Evolutionary conservation across 2,888 invertebrate genomes (phyloP).

Genomic region (Eremobia ochroleuca): DNA sequence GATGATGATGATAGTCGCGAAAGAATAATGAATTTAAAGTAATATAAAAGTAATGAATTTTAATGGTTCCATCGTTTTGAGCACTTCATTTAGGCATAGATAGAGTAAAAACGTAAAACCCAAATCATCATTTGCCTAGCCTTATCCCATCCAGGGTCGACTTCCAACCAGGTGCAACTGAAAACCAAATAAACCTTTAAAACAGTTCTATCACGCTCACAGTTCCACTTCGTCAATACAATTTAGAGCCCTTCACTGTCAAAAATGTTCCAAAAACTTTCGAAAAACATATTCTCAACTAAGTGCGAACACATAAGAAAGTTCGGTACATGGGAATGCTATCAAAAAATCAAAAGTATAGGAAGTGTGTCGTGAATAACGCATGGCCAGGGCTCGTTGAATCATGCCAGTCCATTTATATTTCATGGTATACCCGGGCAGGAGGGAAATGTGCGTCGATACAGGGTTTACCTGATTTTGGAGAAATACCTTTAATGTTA

Average conservation of each 20-base stretch:
- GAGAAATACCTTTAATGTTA: not conserved
- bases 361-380: constrained; percentile 72
- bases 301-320: constrained; percentile 63
- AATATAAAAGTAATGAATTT: not conserved
- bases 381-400: constrained; percentile 61
- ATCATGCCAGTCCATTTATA: constrained; percentile 61
- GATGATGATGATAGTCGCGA: not conserved
- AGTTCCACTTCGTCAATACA: constrained; percentile 1
- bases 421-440: constrained; percentile 49
- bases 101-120: not conserved
- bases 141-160: not conserved
- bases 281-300: constrained; percentile 52
- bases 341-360: constrained; percentile 75
- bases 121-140: too few species aligned
- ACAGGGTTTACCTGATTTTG: constrained; percentile 5
- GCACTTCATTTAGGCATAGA: not conserved
- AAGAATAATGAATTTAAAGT: too few species aligned
- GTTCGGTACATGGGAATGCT: constrained; percentile 72
- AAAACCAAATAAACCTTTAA: constrained; percentile 1
- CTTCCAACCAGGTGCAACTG: too few species aligned
- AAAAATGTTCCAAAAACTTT: constrained; percentile 33
- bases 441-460: constrained; percentile 14
- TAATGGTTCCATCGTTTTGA: not conserved
- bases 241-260: constrained; percentile 34
- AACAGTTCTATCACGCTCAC: not conserved